Base-by-base conservation (phyloP, 2,888 invertebrate species). In the Anoncus sp. region DNA sequence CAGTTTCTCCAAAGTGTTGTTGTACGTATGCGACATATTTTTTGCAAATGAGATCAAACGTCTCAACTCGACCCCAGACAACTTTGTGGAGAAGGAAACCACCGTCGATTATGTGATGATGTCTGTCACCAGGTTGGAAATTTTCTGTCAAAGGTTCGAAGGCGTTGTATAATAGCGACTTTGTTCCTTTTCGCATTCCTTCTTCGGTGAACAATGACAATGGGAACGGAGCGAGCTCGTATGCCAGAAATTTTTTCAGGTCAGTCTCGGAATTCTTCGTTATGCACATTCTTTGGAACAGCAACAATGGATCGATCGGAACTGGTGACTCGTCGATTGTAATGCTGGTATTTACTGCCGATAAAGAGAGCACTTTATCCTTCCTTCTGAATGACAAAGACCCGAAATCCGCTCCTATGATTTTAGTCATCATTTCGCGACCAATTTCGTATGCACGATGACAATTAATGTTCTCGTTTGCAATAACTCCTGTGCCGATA, bases 401-500 rank as follows among this genome's bases (percentile, higher is more conserved):
- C 14, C 35, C 73, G 72, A 66, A 80, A 20, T 4, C 69, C 31
- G 51, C 10, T 49, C 76, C 62, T 38, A 73, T 57, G 31, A 72
- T 72, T 12, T 67, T 74, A 12, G 12, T 59, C 16, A 67, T n/a
- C 66, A 59, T 59, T 24, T 74, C 27, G 4, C 16, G 9, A 14
- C 66, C 81, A 14, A 72, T 55, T 75, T 81, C 76, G 27, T 62
- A 69, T 20, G 80, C 81, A 10, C 59, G 60, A 40, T 77, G 73
- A 57, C 77, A 81, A 71, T 81, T 75, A 12, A 80, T 53, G 14
- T 45, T 60, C 5, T 67, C 22, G 51, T 80, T 77, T 22, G 78
- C 84, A 31, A 77, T 55, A 31, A 84, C 35, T 47, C 84, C 83
- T 45, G 82, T 80, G 47, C 73, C 76, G 38, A 83, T 59, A 18